These are phyloP conservation scores for Trichoplusia ni DNA, from an alignment of 1,140 invertebrate genomes.

Conservation along the genomic window DNA sequence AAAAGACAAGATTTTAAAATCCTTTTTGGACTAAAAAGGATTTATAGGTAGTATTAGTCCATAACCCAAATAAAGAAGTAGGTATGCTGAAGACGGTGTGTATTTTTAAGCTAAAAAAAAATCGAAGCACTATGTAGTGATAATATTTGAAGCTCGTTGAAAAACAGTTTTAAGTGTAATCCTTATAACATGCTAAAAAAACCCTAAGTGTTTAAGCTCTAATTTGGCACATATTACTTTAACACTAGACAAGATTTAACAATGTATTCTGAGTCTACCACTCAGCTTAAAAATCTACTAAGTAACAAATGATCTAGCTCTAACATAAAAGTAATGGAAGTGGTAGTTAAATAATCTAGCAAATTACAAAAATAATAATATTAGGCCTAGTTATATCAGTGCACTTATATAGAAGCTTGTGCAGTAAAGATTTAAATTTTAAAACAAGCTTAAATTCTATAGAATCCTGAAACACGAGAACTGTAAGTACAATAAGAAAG, in stretches of 20 bases:
- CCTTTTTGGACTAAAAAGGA: too few relatives aligned
- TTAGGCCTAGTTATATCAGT: constrained; percentile 17
- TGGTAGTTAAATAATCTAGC: background rate
- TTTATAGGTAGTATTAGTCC: too few relatives aligned
- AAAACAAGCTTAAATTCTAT: constrained; percentile 6
- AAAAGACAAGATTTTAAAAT: too few relatives aligned
- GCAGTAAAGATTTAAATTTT: constrained; percentile 20
- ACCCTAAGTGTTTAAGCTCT: background rate
- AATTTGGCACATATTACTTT: constrained; percentile 35
- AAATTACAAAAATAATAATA: background rate
- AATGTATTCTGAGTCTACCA: background rate
- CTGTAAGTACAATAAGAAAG: background rate
- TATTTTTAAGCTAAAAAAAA: too few relatives aligned
- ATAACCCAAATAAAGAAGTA: too few relatives aligned
- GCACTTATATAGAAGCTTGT: constrained; percentile 26
- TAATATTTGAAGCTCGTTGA: too few relatives aligned
- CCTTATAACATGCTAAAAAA: too few relatives aligned
- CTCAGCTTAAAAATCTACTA: constrained; percentile 4
- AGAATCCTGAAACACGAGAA: background rate
- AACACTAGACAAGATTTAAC: background rate
- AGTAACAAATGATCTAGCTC: background rate
- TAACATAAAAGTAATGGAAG: background rate
- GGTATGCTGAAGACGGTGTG: too few relatives aligned
- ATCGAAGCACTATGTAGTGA: too few relatives aligned
- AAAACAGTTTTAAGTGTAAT: too few relatives aligned